Evolutionary conservation across 2,888 invertebrate species (phyloP).

Genomic region (Syritta pipiens): DNA sequence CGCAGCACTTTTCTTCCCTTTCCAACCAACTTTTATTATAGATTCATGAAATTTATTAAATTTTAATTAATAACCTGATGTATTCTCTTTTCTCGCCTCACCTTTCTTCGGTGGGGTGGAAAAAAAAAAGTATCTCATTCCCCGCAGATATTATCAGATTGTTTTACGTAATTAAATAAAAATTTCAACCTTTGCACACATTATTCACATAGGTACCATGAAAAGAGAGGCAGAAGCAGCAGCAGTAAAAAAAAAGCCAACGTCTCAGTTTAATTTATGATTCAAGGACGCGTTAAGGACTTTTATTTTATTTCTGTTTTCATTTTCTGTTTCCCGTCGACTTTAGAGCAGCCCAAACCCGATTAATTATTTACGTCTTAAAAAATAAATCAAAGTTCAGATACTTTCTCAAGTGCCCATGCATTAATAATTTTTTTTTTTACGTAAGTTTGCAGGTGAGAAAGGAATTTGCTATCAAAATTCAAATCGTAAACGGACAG

Average conservation of each 20-base stretch:
- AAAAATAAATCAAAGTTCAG: constrained; percentile 7
- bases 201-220: too few species aligned
- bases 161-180: constrained; percentile 7
- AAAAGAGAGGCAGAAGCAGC: too few species aligned
- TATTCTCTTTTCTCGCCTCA: neutral
- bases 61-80: constrained; percentile 2
- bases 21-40: neutral
- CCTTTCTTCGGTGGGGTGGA: neutral
- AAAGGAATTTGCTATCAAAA: neutral
- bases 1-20: neutral
- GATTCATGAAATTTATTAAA: constrained; percentile 1
- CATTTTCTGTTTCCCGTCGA: neutral
- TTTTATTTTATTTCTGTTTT: neutral
- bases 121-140: neutral
- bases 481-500: neutral
- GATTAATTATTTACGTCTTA: constrained; percentile 27
- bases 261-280: neutral
- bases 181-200: neutral
- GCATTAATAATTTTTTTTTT: constrained; percentile 4
- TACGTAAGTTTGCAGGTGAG: constrained; percentile 3
- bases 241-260: neutral
- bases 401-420: constrained; percentile 3
- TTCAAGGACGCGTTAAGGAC: constrained; percentile 3
- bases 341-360: neutral
- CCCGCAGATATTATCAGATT: constrained; percentile 11